A percentile compares a stretch with the other conserved stretches of the same genome.
These are phyloP conservation scores for Chelonia mydas DNA, from an alignment of 2,797 vertebrate species.

Conservation along the genomic window DNA sequence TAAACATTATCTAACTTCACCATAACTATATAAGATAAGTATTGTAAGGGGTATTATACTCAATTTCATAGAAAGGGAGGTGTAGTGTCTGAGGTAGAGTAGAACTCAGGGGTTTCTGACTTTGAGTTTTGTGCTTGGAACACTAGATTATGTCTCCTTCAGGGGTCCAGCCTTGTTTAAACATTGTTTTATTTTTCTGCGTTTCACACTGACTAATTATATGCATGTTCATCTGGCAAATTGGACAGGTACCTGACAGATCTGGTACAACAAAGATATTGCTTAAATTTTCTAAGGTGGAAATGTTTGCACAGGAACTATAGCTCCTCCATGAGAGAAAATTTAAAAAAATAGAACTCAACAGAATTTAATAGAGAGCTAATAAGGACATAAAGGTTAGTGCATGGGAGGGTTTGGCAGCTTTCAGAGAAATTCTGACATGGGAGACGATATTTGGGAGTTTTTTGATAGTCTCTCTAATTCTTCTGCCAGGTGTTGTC, in stretches of 20 bases:
- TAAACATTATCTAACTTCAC: neutral
- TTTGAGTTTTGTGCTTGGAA: neutral
- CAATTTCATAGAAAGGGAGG: neutral
- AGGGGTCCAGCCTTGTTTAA: slow-evolving; percentile 2
- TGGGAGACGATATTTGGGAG: neutral
- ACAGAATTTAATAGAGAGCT: neutral
- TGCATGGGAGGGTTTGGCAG: neutral
- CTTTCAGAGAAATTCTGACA: neutral
- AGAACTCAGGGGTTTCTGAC: neutral
- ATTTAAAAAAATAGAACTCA: neutral
- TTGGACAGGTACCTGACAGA: neutral
- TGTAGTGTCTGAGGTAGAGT: neutral
- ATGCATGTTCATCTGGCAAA: neutral
- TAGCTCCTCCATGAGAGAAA: neutral
- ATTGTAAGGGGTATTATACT: neutral
- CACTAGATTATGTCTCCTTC: neutral
- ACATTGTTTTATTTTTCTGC: neutral
- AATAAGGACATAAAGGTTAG: neutral
- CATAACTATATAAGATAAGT: neutral
- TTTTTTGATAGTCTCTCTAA: too few relatives aligned
- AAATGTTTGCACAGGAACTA: neutral
- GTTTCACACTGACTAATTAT: neutral
- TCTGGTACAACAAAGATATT: neutral
- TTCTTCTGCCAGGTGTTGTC: neutral
- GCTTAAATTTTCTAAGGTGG: neutral